Base-by-base conservation (phyloP, 2,113 vertebrate species). In the Eublepharis macularius region DNA sequence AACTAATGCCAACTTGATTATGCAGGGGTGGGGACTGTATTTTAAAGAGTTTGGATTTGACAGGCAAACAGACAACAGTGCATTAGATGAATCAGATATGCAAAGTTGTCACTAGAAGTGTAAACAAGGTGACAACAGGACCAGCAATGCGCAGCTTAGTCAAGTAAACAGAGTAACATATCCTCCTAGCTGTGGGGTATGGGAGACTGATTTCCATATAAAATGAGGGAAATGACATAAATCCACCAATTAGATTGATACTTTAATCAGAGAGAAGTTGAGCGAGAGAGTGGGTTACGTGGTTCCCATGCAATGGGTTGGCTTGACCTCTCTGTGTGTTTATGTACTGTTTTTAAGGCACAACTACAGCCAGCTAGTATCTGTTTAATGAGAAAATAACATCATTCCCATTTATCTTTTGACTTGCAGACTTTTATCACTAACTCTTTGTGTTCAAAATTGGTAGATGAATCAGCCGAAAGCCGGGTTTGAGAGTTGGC, bases 191-290 rank as follows among this genome's bases (percentile, higher is more conserved):
- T 89, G 91, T 88, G 86, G 92, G 49, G 86, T 93, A 88, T 92
- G 92, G 88, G 85, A 90, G 88, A 3, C 88, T 95, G 86, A 94
- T 95, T 94, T 95, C 12, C 94, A 94, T 95, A 94, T 93, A 93
- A 91, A 94, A 94, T 88, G 92, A 87, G 88, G 85, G 88, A 82
- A 92, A 87, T 91, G 83, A 84, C 91, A 87, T 82, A 88, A 81
- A 94, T 89, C 91, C 89, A 89, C 90, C 93, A 94, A 93, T 94
- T 94, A 94, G 88, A 86, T 93, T 94, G 92, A 93, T 94, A 93
- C 92, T 93, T 94, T 92, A 94, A 94, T 95, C 91, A 92, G 92
- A 43, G 89, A 82, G 92, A 93, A 94, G 88, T 87, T 89, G 92
- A 89, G 91, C 93, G 88, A 93, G 90, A 89, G n/a, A n/a, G n/a